phyloP scores from a whole-genome alignment of 2,113 vertebrate genomes.

The Trogon surrucura region DNA sequence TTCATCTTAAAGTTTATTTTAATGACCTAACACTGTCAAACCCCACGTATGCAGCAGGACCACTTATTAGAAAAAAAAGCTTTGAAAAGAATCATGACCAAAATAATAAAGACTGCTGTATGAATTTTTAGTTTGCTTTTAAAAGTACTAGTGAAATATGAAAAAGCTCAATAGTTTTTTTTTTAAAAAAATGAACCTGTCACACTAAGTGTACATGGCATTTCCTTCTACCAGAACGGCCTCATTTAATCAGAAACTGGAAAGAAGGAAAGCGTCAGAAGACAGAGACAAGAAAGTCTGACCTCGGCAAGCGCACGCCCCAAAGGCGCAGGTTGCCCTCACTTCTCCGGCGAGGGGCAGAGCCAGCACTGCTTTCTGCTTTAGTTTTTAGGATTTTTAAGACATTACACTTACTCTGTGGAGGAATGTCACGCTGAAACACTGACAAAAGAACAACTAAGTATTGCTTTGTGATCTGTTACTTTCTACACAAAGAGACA shows the following conservation, averaged over 20 bases:
- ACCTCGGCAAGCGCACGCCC: not conserved
- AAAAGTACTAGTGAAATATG: not conserved
- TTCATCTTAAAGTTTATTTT: slow-evolving; percentile 11
- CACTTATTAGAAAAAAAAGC: not conserved
- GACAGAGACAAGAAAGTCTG: not conserved
- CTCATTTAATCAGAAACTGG: not conserved
- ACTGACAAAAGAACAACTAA: not conserved
- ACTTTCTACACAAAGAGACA: not conserved
- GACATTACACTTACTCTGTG: not conserved
- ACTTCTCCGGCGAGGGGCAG: not conserved
- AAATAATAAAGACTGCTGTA: not conserved
- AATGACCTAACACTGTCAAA: not conserved
- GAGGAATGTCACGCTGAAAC: not conserved
- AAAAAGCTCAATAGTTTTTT: not conserved
- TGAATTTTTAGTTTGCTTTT: not conserved
- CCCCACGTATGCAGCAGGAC: not conserved
- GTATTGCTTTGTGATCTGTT: not conserved
- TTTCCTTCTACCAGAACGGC: not conserved
- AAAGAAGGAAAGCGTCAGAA: not conserved
- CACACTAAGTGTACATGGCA: not conserved
- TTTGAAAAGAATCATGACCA: not conserved
- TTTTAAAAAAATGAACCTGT: not conserved
- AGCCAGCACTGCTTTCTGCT: not conserved
- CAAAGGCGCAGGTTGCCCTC: not conserved
- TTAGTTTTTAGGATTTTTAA: not conserved